These are phyloP conservation scores for Erythrolamprus reginae DNA, from an alignment of 2,113 vertebrate species.

Conservation along the genomic window DNA sequence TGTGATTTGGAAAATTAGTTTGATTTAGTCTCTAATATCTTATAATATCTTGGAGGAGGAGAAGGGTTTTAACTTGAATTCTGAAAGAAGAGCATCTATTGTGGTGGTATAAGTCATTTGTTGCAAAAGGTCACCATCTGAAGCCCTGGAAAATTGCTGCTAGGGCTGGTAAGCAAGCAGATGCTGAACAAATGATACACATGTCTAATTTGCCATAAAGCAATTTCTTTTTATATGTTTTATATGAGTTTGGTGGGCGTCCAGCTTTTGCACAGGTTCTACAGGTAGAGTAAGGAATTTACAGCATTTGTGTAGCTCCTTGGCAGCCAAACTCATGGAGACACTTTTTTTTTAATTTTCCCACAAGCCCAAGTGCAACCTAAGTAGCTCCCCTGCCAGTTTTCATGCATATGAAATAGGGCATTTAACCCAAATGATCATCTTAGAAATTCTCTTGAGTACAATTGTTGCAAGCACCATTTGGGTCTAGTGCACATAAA, in stretches of 20 bases:
- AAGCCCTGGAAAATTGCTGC: neutral
- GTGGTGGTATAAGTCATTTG: neutral
- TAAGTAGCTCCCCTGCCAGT: neutral
- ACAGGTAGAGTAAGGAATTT: conserved; percentile 18
- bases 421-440: conserved; percentile 8
- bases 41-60: neutral
- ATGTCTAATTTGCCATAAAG: neutral
- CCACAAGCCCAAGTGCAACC: neutral
- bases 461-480: neutral
- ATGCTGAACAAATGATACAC: neutral
- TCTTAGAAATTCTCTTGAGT: conserved; percentile 4
- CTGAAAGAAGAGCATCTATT: neutral
- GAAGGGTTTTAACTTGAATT: neutral
- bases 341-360: neutral
- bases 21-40: neutral
- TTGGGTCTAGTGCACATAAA: neutral
- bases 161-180: neutral
- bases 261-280: neutral
- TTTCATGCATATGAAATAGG: neutral
- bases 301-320: conserved; percentile 31
- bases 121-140: neutral
- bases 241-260: neutral
- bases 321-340: neutral
- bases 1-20: neutral
- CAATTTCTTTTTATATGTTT: neutral